Percentiles rank a stretch among this genome's conserved stretches.
Evolutionary conservation across 2,113 vertebrate species (phyloP).

Genomic region (Lycocorax pyrrhopterus): DNA sequence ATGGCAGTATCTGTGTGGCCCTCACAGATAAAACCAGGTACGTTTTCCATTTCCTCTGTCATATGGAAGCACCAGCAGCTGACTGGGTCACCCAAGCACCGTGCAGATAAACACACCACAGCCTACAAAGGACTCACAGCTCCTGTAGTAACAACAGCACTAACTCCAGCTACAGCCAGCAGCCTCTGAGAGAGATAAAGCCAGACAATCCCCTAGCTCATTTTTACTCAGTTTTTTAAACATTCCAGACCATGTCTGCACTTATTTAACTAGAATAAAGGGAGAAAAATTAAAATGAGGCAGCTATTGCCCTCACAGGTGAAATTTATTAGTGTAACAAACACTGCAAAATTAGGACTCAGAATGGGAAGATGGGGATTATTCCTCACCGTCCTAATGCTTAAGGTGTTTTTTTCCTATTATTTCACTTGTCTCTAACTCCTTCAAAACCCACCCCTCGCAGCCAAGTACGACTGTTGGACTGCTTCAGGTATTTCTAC

Average conservation of each 20-base stretch:
- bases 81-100: neutral
- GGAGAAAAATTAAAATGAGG: neutral
- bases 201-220: neutral
- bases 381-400: neutral
- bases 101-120: neutral
- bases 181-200: neutral
- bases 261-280: neutral
- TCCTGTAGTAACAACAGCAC: neutral
- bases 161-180: neutral
- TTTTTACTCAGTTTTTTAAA: neutral
- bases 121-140: neutral
- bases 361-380: neutral
- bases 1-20: neutral
- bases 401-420: neutral
- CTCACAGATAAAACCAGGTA: neutral
- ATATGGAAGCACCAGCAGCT: neutral
- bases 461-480: neutral
- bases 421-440: neutral
- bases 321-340: neutral
- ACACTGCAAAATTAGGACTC: neutral
- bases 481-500: neutral
- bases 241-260: neutral
- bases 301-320: neutral
- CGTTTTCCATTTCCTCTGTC: neutral
- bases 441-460: neutral